phyloP scores from a whole-genome alignment of 2,888 invertebrate genomes.

The Osedax frankpressi region DNA sequence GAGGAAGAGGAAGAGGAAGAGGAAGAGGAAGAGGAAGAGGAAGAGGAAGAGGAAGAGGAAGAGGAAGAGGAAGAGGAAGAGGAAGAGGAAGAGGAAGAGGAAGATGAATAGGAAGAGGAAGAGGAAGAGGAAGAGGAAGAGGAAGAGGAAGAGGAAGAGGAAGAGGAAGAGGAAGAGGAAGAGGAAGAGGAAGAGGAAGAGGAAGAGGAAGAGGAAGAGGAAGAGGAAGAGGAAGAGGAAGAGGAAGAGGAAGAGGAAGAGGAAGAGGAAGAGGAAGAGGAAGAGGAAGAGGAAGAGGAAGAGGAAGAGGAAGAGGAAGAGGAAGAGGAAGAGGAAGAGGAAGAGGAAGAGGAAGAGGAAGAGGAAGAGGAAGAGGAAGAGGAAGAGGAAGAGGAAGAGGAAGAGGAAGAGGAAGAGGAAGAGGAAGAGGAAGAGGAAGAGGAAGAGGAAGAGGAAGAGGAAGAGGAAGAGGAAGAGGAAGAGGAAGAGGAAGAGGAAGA shows the following conservation, averaged over 20 bases:
- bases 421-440: background rate
- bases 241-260: background rate
- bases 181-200: background rate
- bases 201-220: background rate
- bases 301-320: background rate
- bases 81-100: background rate
- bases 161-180: background rate
- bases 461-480: background rate
- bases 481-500: background rate
- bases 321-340: background rate
- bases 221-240: background rate
- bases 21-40: background rate
- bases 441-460: slow-evolving; percentile 2
- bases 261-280: background rate
- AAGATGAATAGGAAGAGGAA: background rate
- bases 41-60: background rate
- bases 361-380: background rate
- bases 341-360: background rate
- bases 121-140: background rate
- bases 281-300: background rate
- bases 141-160: background rate
- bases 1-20: background rate
- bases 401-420: slow-evolving; percentile 1
- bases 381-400: background rate
- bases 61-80: background rate